A percentile compares a stretch with the other conserved stretches of the same genome.
These are phyloP conservation scores for Zele albiditarsus DNA, from an alignment of 2,888 invertebrate genomes.

Conservation along the genomic window DNA sequence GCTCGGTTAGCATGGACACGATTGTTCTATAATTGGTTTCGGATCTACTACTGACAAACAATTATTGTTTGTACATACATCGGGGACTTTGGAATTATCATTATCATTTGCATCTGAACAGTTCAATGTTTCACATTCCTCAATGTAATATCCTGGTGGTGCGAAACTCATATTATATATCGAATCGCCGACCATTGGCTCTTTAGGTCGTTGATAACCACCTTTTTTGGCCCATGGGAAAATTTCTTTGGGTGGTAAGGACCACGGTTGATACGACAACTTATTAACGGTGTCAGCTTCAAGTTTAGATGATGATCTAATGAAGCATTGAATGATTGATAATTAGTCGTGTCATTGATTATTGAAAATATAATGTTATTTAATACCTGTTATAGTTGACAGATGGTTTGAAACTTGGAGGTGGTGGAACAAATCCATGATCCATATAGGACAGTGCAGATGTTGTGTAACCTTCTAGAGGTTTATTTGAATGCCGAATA, in stretches of 20 bases:
- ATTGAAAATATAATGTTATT: not conserved
- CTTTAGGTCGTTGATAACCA: conserved; percentile 60
- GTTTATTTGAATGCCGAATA: conserved; percentile 60
- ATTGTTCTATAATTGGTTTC: not conserved
- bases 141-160: conserved; percentile 66
- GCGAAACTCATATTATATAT: conserved; percentile 68
- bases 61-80: not conserved
- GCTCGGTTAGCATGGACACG: not conserved
- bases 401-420: conserved; percentile 65
- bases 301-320: conserved; percentile 62
- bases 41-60: not conserved
- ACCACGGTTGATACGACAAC: conserved; percentile 67
- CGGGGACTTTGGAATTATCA: too few species aligned
- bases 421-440: conserved; percentile 59
- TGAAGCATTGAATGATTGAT: not conserved
- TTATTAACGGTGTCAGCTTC: conserved; percentile 67
- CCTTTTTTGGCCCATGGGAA: conserved; percentile 63
- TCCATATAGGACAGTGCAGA: conserved; percentile 64
- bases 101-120: not conserved
- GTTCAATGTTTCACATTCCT: conserved; percentile 50
- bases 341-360: not conserved
- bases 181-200: conserved; percentile 62
- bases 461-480: conserved; percentile 65
- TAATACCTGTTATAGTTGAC: conserved; percentile 59
- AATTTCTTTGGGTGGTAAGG: conserved; percentile 58